Evolutionary conservation across 2,888 invertebrate species (phyloP), one percentile per base, ranked within the genome.

Genomic region (Pelosia muscerda): DNA sequence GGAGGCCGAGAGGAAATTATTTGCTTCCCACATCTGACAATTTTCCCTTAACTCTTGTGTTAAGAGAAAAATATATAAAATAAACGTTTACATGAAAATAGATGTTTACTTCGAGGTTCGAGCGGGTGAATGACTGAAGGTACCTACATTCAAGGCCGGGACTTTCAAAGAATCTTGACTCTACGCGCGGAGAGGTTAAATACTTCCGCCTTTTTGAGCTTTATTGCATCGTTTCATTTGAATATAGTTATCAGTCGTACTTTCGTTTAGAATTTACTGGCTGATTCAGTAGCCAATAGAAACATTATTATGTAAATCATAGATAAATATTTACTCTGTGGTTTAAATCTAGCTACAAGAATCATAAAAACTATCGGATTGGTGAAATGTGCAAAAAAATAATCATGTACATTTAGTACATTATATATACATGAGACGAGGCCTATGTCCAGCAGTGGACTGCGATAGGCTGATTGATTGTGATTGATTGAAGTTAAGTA

Each of bases 191-290:
- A 28, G 49, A 28, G 28, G 4, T 10, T 58, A 13, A 34, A 59
- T 65, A 59, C 31, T 65, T 65, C 34, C n/a, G 31, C 23, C 13
- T 49, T 53, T 53, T 58, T 23, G 59, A 25, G 58, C 53, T 53
- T 53, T 15, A 28, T 53, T 23, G 28, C 53, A 54, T 22, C 28
- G 62, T 26, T 62, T n/a, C 23, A 34, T 59, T 59, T 38, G 23
- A 25, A 23, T 19, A n/a, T 34, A 13, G 4, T 10, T 22, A 22
- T 59, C 3, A 34, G 31, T 34, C 6, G 15, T 22, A 23, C 22
- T 49, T 62, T 34, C n/a, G 57, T 26, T 57, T 57, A 19, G 15
- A 15, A 42, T 22, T 34, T 6, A 15, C n/a, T 22, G 9, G n/a
- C n/a, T 9, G n/a, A 49, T 49, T 19, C 2, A 49, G 0, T 49